Base-by-base conservation (phyloP, 2,888 invertebrate species). In the Cerceris ruficornis region DNA sequence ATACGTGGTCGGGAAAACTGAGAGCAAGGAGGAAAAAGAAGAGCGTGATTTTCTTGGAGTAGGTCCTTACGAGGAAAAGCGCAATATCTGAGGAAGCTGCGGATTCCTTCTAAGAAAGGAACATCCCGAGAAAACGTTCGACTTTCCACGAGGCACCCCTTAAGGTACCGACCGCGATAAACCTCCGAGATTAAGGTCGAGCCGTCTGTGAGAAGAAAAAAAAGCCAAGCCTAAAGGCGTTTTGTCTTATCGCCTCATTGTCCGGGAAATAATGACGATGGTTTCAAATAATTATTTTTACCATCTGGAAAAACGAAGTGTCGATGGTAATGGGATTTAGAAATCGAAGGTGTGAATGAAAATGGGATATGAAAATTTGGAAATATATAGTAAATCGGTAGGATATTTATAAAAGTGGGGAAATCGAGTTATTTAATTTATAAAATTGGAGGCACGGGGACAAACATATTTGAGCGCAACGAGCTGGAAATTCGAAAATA, bases 151-250 rank as follows among this genome's bases (percentile, higher is more conserved):
- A 46, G 14, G 61, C 41, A 50, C 15, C 17, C 46, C 49, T 50
- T 55, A 55, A 68, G 50, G 6, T 46, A 62, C 43, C 41, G 54
- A 55, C 46, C 49, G 52, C 59, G 71, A 71, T 77, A 75, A 78
- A 78, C 41, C 43, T n/a, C 7, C 13, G 13, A 58, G 59, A 71
- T 76, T 68, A 67, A 67, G 50, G 50, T 67, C 58, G n/a, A 14
- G 7, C 62, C 15, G 50, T 14, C 42, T 13, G 7, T 28, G 17
- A 6, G 11, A 28, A 28, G 43, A 43, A 59, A 59, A 57, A 55
- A 41, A 46, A 41, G 41, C 17, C 42, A 9, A 28, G 11, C 49
- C 6, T 15, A 50, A 62, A 15, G 13, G 43, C 13, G 42, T 70
- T 64, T 64, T 50, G 50, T 57, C 11, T 7, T 7, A 15, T 17